Evolutionary conservation across 2,113 vertebrate species (phyloP), one percentile per base, ranked within the genome.

Genomic region (Hylia prasina): DNA sequence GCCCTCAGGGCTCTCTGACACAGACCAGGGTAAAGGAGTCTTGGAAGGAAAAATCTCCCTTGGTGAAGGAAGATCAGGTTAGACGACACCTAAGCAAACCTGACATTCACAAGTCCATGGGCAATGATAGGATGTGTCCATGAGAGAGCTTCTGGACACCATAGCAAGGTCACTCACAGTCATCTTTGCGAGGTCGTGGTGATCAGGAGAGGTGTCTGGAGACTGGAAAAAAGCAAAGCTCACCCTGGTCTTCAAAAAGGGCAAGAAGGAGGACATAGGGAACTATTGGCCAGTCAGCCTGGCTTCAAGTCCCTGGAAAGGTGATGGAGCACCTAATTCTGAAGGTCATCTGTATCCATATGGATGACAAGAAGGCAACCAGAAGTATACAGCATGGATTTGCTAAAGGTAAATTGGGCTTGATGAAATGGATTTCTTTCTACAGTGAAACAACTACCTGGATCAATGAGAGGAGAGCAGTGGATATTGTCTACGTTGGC

Each of bases 131-230:
- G 24, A 65, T 31, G 31, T 0, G 0, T 33, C 50, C 50, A 42
- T 0, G 4, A 66, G 17, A 57, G 60, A 82, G 3, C 3, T 60
- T 73, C 24, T 45, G 20, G 33, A 30, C 11, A 30, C 23, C 0
- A 0, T 24, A n/a, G 18, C 0, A 0, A 45, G 28, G 13, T 37
- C 39, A 45, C 39, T 82, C 45, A 51, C 13, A 24, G 30, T 45
- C 33, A 33, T 14, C 31, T 66, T 44, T 66, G 27, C 13, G 73
- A 81, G 27, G 10, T 37, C 0, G 0, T 73, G 15, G 7, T 5
- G 2, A 44, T 45, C 28, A 39, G 37, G 33, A 73, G 51, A 73
- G 12, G 6, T 73, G 37, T 6, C 37, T 39, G 33, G 45, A 0
- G 37, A 44, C 44, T 58, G 44, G 37, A 23, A 28, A 42, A 51